A percentile compares a stretch with the other conserved stretches of the same genome.
These are phyloP conservation scores for Aurelia sp. DNA, from an alignment of 30 jellyfish, hydroid and myxozoan species.

Conservation along the genomic window DNA sequence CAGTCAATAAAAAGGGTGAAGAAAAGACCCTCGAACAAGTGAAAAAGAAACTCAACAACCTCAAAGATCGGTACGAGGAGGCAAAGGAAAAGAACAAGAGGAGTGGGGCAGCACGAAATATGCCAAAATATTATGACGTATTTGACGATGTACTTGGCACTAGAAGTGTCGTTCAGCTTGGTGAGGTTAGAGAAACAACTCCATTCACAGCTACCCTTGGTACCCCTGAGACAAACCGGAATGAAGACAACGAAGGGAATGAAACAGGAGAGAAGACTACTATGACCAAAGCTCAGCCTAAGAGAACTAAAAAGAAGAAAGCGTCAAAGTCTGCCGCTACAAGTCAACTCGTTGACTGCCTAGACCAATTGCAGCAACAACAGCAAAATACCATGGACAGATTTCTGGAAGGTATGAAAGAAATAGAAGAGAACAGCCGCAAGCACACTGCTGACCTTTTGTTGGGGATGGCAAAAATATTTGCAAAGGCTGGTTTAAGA, in stretches of 20 bases:
- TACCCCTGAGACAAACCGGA: too few relatives aligned
- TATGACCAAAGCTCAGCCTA: slow-evolving; percentile 3
- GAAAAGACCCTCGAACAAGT: slow-evolving; percentile 11
- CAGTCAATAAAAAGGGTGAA: too few relatives aligned
- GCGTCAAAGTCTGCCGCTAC: slow-evolving; percentile 31
- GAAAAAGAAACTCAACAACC: slow-evolving; percentile 3
- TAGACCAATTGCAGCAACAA: slow-evolving; percentile 18
- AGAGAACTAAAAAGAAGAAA: slow-evolving; percentile 17
- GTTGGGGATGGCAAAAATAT: slow-evolving; percentile 21
- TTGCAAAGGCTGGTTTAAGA: not conserved
- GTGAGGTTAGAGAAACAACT: slow-evolving; percentile 5
- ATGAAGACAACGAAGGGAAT: too few relatives aligned
- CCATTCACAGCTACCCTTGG: not conserved
- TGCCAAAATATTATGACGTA: slow-evolving; percentile 7
- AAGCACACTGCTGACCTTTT: slow-evolving; percentile 23
- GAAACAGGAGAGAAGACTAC: too few relatives aligned
- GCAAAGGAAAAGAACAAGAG: slow-evolving; percentile 19
- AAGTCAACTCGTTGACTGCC: not conserved
- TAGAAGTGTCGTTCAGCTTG: slow-evolving; percentile 4
- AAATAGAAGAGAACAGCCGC: slow-evolving; percentile 37
- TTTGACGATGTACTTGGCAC: slow-evolving; percentile 6
- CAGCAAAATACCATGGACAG: slow-evolving; percentile 36
- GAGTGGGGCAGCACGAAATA: slow-evolving; percentile 17
- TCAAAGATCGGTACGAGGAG: slow-evolving; percentile 11
- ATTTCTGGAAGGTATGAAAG: slow-evolving; percentile 33